These are phyloP conservation scores for Egretta garzetta DNA, from an alignment of 2,113 vertebrate genomes.

Conservation along the genomic window DNA sequence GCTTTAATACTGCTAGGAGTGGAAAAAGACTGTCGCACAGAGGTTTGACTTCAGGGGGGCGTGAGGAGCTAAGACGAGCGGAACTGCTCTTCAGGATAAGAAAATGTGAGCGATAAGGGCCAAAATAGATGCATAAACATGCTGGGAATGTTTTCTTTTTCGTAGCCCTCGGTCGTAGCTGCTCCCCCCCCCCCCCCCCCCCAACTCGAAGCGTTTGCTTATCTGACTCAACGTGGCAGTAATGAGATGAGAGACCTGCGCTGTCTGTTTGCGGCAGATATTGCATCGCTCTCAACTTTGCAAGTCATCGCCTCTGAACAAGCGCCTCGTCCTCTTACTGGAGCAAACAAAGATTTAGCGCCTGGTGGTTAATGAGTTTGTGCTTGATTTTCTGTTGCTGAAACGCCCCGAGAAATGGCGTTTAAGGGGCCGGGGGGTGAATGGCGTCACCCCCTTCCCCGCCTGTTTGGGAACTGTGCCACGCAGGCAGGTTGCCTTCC, in stretches of 20 bases:
- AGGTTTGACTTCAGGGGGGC: not conserved
- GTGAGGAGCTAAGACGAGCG: not conserved
- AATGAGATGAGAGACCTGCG: not conserved
- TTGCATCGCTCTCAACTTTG: not conserved
- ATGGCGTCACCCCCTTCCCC: rapidly evolving
- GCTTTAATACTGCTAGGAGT: rapidly evolving
- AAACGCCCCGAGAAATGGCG: rapidly evolving
- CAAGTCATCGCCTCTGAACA: not conserved
- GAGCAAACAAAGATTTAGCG: not conserved
- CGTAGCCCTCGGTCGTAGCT: not conserved
- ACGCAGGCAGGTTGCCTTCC: not conserved
- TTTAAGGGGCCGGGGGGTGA: not conserved
- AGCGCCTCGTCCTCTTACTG: not conserved
- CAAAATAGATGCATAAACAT: not conserved
- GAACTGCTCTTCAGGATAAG: not conserved
- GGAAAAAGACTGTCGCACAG: rapidly evolving
- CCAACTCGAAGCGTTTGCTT: not conserved
- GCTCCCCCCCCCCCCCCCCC: not conserved
- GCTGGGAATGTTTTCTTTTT: not conserved
- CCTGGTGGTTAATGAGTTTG: too few relatives aligned
- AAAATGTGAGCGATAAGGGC: not conserved
- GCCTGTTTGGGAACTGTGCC: rapidly evolving
- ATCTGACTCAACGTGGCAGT: not conserved
- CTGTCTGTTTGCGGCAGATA: not conserved
- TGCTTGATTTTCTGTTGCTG: rapidly evolving